Evolutionary conservation across 2,113 vertebrate genomes (phyloP), one percentile per base, ranked within the genome.

Genomic region (Gallinago jamesoni): DNA sequence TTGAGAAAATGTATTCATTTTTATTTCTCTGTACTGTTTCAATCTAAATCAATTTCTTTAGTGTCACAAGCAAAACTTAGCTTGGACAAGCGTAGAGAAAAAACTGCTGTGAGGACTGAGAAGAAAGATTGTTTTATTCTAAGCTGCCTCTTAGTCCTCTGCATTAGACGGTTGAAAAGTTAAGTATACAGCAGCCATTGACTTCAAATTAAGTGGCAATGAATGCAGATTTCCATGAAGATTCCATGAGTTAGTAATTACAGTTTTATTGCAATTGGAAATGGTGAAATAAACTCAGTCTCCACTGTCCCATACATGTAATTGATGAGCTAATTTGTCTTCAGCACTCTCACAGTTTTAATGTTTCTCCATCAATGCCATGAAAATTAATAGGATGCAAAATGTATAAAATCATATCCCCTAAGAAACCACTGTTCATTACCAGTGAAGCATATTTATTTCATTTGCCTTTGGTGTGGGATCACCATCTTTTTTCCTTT

Each of bases 321-420:
- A 98, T 97, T 98, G 97, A 98, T 98, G 98, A 98, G 96, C 98
- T 98, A 97, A 98, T 98, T 98, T 98, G 96, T 98, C 97, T 97
- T 97, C 97, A 96, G 93, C 88, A 90, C 76, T 97, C 68, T 98
- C 75, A 35, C 85, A 96, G 93, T 97, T 97, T 97, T 97, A 97
- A 97, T 98, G 98, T 98, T 97, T 98, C 95, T 96, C 93, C 96
- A 98, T 97, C 57, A 95, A 96, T 97, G 97, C 96, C 95, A 97
- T 91, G 96, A 98, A 98, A 99, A 99, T 98, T 97, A 98, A 98
- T 98, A 97, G 95, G 90, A 94, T 96, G 95, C 93, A 98, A 98
- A 98, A 98, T 94, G 66, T 97, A 97, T 94, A 97, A 98, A 98
- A 98, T 97, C 90, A 96, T 95, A 94, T 77, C 83, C 81, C 95